Conservation (phyloP, 2,888 invertebrate genomes). For the Hirtodrosophila confusa region DNA sequence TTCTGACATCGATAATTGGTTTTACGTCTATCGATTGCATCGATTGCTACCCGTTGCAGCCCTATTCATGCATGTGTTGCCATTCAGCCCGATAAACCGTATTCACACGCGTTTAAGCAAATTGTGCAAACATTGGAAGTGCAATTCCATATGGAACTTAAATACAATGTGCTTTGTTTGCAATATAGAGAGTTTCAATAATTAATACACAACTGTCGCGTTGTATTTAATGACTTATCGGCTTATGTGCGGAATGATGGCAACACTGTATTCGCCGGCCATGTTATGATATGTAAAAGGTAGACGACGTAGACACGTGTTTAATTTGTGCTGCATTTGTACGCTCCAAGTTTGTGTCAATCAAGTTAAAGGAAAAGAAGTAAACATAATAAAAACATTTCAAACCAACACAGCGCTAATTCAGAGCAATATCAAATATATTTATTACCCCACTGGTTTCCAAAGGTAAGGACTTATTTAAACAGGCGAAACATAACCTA, state of each 20-base stretch:
- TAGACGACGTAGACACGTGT: constrained; percentile 83
- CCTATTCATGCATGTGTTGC: constrained; percentile 49
- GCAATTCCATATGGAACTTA: constrained; percentile 14
- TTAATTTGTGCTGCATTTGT: constrained; percentile 72
- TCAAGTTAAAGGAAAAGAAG: constrained; percentile 34
- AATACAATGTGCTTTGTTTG: background rate
- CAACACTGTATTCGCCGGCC: constrained; percentile 78
- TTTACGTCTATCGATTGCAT: constrained; percentile 9
- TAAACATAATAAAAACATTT: constrained; percentile 44
- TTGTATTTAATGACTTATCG: constrained; percentile 22
- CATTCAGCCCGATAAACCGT: constrained; percentile 35
- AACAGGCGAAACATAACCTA: constrained; percentile 76
- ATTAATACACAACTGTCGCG: constrained; percentile 1
- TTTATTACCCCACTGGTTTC: constrained; percentile 59
- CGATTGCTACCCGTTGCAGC: constrained; percentile 18
- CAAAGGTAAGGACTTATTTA: constrained; percentile 68
- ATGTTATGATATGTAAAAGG: constrained; percentile 79
- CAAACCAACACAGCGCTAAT: constrained; percentile 31
- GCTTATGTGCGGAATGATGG: constrained; percentile 47
- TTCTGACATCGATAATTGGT: background rate
- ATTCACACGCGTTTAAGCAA: constrained; percentile 40
- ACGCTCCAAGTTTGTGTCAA: constrained; percentile 38
- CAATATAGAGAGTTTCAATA: constrained; percentile 4
- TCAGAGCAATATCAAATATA: constrained; percentile 44
- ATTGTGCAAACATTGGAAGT: constrained; percentile 47